These are phyloP conservation scores for Eulithis prunata DNA, from an alignment of 2,888 invertebrate species.

Conservation along the genomic window DNA sequence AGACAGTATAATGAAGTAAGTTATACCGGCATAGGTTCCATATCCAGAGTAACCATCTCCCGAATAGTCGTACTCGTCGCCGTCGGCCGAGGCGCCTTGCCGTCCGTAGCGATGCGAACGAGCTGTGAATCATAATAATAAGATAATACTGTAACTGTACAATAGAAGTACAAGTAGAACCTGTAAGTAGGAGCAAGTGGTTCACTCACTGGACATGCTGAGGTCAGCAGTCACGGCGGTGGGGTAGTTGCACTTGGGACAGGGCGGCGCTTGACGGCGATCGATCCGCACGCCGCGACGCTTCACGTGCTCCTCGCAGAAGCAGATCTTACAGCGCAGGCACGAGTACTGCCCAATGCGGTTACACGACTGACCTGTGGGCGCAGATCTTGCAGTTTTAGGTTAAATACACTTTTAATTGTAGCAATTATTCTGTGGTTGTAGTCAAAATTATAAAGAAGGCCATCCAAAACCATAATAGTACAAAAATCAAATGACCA, in stretches of 20 bases:
- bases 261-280: slow-evolving; percentile 85
- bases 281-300: slow-evolving; percentile 75
- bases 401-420: no score
- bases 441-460: no score
- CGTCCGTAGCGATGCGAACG: slow-evolving; percentile 95
- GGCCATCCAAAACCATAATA: no score
- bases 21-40: slow-evolving; percentile 43
- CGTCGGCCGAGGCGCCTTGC: slow-evolving; percentile 88
- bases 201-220: slow-evolving; percentile 94
- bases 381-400: background rate
- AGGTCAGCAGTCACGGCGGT: slow-evolving; percentile 97
- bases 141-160: no score
- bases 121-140: slow-evolving; percentile 70
- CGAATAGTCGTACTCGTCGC: slow-evolving; percentile 39
- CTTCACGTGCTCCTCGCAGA: slow-evolving; percentile 97
- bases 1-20: background rate
- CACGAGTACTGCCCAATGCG: slow-evolving; percentile 97
- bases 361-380: slow-evolving; percentile 95
- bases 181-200: no score
- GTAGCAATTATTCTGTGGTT: no score
- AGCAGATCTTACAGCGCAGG: slow-evolving; percentile 97
- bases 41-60: slow-evolving; percentile 65
- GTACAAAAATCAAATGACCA: no score
- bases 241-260: slow-evolving; percentile 96
- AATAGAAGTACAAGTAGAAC: no score